Percentiles rank a stretch among this genome's conserved stretches.
Conservation (phyloP, 2,113 vertebrate species). For the Sisor rabdophorus region DNA sequence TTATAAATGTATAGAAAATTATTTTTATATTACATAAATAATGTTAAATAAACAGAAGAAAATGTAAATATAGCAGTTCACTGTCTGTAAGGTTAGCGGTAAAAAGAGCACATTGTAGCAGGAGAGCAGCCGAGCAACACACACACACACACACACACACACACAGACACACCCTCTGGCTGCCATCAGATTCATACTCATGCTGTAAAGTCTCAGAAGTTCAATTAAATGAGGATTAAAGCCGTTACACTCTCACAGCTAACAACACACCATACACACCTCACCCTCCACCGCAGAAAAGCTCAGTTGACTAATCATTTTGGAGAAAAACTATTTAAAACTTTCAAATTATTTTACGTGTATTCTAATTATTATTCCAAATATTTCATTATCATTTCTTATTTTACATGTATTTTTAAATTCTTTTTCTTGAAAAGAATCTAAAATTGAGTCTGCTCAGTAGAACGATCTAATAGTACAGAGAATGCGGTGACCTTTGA, state of each 20-base stretch:
- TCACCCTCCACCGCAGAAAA: neutral
- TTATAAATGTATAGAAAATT: too few species aligned
- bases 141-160: conserved; percentile 69
- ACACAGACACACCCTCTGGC: conserved; percentile 39
- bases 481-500: conserved; percentile 27
- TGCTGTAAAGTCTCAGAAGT: conserved; percentile 22
- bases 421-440: neutral
- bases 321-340: neutral
- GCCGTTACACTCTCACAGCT: neutral
- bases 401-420: neutral
- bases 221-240: conserved; percentile 28
- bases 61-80: conserved; percentile 61
- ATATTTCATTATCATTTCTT: neutral
- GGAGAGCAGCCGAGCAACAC: conserved; percentile 59
- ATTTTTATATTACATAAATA: too few species aligned
- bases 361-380: too few species aligned
- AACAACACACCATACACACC: neutral
- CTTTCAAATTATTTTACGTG: too few species aligned
- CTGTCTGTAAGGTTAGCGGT: conserved; percentile 45
- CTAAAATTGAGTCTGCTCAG: neutral
- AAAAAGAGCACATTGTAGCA: conserved; percentile 73
- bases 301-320: neutral
- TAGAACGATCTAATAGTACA: conserved; percentile 3
- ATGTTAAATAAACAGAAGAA: conserved; percentile 66
- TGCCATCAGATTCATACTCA: conserved; percentile 36